Base-by-base conservation (phyloP, 2,797 vertebrate genomes). In the Pterois miles region DNA sequence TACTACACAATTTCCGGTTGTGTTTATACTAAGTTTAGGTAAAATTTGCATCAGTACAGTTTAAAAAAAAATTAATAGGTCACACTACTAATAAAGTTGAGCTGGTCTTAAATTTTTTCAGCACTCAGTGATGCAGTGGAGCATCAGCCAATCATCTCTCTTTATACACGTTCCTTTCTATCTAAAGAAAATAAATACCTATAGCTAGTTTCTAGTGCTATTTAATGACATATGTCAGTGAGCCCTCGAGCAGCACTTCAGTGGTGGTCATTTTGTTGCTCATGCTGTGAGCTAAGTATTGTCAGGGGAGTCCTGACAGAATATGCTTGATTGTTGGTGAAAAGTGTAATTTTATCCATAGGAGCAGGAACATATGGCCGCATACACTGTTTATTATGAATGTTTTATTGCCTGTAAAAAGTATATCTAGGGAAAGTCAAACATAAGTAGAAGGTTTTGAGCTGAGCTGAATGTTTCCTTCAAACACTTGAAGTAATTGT, bases 351-450 rank as follows among this genome's bases (percentile, higher is more conserved):
- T 60, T 20, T n/a, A 20, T 31, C 4, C 1, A 13, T 27, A 31
- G 2, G 1, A 23, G 3, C 18, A 23, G 25, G 3, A n/a, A n/a
- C n/a, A n/a, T n/a, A n/a, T n/a, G n/a, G n/a, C n/a, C n/a, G n/a
- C n/a, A n/a, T n/a, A n/a, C n/a, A n/a, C n/a, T 14, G 5, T 75
- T 53, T 8, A 46, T 9, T 16, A 13, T 52, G 0, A 27, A 25
- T 52, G 6, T 62, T 64, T 59, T 22, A 34, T 38, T 38, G 1
- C 12, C 8, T 18, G 1, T 0, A 25, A 34, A 12, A 56, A 25
- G 18, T 59, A 0, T 0, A 23, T 54, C 8, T 6, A 40, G 1
- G 3, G 9, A 25, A 34, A 18, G n/a, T 25, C 0, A 0, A 9
- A 29, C n/a, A n/a, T 2, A 6, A 2, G 11, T 53, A 50, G 1